Percentiles rank a stretch among this genome's conserved stretches.
Conservation (phyloP, 2,888 invertebrate genomes). For the Dastarcus helophoroides region DNA sequence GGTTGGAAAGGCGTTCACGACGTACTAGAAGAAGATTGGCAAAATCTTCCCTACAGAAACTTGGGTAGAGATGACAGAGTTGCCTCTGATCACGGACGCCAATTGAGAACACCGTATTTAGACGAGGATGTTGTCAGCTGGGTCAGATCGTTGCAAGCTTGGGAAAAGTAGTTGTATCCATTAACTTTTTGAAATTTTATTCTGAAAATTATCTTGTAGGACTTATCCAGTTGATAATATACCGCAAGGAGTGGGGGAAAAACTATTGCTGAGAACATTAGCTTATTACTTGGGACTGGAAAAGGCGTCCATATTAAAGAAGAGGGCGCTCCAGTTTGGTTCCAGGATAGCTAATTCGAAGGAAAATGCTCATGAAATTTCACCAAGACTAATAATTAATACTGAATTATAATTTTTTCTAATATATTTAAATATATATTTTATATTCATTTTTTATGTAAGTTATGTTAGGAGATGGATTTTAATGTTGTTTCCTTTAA, state of each 20-base stretch:
- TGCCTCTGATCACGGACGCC: slow-evolving; percentile 78
- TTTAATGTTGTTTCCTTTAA: no score
- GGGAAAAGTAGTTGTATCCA: slow-evolving; percentile 48
- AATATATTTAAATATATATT: no score
- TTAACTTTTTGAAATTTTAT: background rate
- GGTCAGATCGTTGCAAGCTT: slow-evolving; percentile 50
- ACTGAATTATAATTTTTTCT: no score
- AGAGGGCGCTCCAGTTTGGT: slow-evolving; percentile 95
- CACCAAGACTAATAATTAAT: slow-evolving; percentile 33
- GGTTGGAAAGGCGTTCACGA: slow-evolving; percentile 43
- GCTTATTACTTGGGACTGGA: slow-evolving; percentile 56
- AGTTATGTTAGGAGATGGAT: no score
- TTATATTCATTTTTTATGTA: no score
- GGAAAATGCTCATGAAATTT: slow-evolving; percentile 74
- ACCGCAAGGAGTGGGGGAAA: slow-evolving; percentile 82
- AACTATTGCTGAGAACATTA: slow-evolving; percentile 68
- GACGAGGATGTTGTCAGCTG: slow-evolving; percentile 60
- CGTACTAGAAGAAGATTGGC: slow-evolving; percentile 61
- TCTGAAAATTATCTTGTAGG: slow-evolving; percentile 18
- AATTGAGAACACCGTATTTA: slow-evolving; percentile 69
- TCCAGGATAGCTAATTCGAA: slow-evolving; percentile 85
- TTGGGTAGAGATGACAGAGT: slow-evolving; percentile 91
- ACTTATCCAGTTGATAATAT: slow-evolving; percentile 37
- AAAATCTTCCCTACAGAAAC: slow-evolving; percentile 79
- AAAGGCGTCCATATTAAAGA: slow-evolving; percentile 59